A percentile compares a stretch with the other conserved stretches of the same genome.
Evolutionary conservation across 2,888 invertebrate genomes (phyloP).

Genomic region (Thymelicus lineola): DNA sequence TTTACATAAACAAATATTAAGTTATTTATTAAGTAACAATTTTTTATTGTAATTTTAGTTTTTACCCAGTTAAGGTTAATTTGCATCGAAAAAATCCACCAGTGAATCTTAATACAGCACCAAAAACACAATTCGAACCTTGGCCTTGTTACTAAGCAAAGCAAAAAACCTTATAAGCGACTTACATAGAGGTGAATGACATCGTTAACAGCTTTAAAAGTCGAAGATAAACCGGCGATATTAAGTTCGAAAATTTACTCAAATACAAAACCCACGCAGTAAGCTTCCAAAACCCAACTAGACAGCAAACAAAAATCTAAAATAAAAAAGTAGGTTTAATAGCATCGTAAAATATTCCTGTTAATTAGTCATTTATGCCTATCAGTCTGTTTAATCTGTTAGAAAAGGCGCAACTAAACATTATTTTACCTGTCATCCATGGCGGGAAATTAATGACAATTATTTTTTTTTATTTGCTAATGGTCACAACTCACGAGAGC

Average conservation of each 20-base stretch:
- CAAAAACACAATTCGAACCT: neutral
- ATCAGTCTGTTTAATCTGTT: constrained; percentile 14
- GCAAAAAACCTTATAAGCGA: constrained; percentile 55
- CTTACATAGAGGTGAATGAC: constrained; percentile 82
- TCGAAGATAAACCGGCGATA: constrained; percentile 47
- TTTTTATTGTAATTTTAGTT: neutral
- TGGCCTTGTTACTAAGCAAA: constrained; percentile 34
- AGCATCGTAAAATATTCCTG: constrained; percentile 35
- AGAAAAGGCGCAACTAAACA: constrained; percentile 31
- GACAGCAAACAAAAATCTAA: constrained; percentile 48
- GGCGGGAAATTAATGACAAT: constrained; percentile 51
- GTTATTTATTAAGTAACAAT: too few relatives aligned
- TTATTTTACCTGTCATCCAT: constrained; percentile 61
- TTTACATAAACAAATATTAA: too few relatives aligned
- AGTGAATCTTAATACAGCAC: neutral
- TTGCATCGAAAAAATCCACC: neutral
- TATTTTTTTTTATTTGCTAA: constrained; percentile 51
- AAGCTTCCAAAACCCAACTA: constrained; percentile 62
- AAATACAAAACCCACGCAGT: constrained; percentile 59
- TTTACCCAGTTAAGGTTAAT: neutral
- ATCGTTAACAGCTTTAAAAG: constrained; percentile 60
- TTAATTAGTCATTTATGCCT: constrained; percentile 13
- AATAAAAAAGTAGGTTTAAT: constrained; percentile 41
- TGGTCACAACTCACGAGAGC: too few relatives aligned
- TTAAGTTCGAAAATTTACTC: constrained; percentile 44